Conservation (phyloP, 2,888 invertebrate species). For the Eueremaeus valkanovi region DNA sequence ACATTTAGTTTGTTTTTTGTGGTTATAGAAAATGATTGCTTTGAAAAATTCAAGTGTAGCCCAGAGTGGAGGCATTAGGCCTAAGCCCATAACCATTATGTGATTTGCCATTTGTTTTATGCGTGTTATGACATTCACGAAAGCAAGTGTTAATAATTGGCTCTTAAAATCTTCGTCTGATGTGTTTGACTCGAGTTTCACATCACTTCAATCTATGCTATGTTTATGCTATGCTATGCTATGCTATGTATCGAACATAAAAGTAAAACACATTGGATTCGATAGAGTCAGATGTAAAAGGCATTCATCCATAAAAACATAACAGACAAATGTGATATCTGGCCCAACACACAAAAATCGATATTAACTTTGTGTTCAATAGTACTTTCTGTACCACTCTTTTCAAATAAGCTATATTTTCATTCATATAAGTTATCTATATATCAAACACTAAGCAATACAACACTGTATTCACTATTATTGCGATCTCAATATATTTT, state of each 20-base stretch:
- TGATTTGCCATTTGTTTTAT: background rate
- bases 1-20: background rate
- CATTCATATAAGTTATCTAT: background rate
- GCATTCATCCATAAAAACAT: background rate
- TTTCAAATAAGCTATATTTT: background rate
- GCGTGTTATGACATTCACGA: background rate
- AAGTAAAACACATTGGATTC: background rate
- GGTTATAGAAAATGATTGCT: background rate
- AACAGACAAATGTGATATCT: background rate
- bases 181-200: background rate
- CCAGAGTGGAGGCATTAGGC: background rate
- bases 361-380: background rate
- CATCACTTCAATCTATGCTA: no score
- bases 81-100: background rate
- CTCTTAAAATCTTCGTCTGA: background rate
- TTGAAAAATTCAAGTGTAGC: background rate
- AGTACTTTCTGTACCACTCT: background rate
- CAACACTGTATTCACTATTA: background rate
- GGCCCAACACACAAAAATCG: background rate
- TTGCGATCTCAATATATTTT: background rate
- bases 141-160: background rate
- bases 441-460: background rate
- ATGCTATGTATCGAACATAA: background rate
- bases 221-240: no score
- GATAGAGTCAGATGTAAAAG: background rate